Conservation (phyloP, 2,888 invertebrate species). For the Zeuzera pyrina region DNA sequence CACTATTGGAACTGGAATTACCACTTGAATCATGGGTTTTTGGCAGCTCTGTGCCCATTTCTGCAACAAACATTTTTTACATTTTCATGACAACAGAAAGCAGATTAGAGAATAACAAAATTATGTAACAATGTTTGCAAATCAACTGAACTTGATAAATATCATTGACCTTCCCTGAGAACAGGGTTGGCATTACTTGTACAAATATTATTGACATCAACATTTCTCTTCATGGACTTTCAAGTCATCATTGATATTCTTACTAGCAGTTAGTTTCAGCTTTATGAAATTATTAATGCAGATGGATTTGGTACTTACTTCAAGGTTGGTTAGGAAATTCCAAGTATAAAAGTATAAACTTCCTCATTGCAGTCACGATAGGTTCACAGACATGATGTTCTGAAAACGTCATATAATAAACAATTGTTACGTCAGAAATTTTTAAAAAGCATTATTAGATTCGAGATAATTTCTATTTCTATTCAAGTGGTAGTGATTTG, state of each 20-base stretch:
- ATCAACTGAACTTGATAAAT: too few species aligned
- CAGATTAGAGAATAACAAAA: too few species aligned
- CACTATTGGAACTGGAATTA: conserved; percentile 75
- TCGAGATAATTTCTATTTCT: conserved; percentile 13
- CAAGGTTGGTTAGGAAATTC: conserved; percentile 70
- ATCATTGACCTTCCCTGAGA: too few species aligned
- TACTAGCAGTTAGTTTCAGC: background rate
- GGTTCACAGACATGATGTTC: conserved; percentile 22
- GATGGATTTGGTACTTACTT: conserved; percentile 47
- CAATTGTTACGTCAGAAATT: too few species aligned
- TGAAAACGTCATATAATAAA: conserved; percentile 23
- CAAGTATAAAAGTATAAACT: conserved; percentile 43
- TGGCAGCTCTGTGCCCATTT: conserved; percentile 70
- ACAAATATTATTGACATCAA: too few species aligned
- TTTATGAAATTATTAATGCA: background rate
- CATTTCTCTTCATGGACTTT: too few species aligned
- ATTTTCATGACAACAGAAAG: too few species aligned
- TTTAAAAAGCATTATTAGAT: too few species aligned
- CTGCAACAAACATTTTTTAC: conserved; percentile 53
- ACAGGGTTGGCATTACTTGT: too few species aligned
- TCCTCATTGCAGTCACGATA: conserved; percentile 53
- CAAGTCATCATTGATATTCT: background rate
- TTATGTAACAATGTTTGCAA: too few species aligned
- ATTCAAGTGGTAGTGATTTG: conserved; percentile 39
- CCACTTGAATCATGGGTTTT: conserved; percentile 68